A percentile compares a stretch with the other conserved stretches of the same genome.
These are phyloP conservation scores for Microtus ochrogaster DNA, from an alignment of 2,113 vertebrate species.

Conservation along the genomic window DNA sequence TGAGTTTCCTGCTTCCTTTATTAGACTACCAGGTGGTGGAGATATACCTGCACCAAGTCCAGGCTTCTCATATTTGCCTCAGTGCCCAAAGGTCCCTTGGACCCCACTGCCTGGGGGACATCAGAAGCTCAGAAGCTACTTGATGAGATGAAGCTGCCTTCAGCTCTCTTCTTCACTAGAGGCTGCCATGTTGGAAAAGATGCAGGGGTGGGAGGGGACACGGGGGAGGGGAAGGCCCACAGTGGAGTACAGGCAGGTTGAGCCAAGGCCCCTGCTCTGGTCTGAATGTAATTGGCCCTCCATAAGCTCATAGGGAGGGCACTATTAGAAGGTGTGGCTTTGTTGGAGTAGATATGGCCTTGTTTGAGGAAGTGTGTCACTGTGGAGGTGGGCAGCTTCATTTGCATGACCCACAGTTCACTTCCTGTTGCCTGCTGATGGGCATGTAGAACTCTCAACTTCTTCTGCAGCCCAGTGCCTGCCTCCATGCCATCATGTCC, in stretches of 20 bases:
- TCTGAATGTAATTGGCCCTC: not conserved
- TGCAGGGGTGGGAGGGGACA: rapidly evolving
- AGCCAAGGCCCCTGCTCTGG: not conserved
- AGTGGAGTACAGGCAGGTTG: not conserved
- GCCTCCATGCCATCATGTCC: not conserved
- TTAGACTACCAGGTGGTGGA: not conserved
- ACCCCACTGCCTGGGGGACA: not conserved
- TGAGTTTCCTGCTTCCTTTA: not conserved
- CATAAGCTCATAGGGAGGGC: not conserved
- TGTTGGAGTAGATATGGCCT: not conserved
- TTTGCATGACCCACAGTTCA: not conserved
- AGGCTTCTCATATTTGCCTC: not conserved
- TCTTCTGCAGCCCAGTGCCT: not conserved
- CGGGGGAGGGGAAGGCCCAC: not conserved
- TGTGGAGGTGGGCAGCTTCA: not conserved
- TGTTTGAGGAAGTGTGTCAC: not conserved
- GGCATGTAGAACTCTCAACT: not conserved
- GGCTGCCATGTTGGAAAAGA: not conserved
- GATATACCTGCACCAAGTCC: not conserved
- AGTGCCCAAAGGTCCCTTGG: too few relatives aligned
- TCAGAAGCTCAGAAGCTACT: not conserved
- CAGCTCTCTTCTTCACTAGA: not conserved
- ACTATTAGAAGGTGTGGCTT: not conserved
- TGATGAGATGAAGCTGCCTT: too few relatives aligned
- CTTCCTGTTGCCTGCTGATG: not conserved